Evolutionary conservation across 53 echinoderm and acorn worm genomes (phyloP).

Genomic region (Holothuria leucospilota): DNA sequence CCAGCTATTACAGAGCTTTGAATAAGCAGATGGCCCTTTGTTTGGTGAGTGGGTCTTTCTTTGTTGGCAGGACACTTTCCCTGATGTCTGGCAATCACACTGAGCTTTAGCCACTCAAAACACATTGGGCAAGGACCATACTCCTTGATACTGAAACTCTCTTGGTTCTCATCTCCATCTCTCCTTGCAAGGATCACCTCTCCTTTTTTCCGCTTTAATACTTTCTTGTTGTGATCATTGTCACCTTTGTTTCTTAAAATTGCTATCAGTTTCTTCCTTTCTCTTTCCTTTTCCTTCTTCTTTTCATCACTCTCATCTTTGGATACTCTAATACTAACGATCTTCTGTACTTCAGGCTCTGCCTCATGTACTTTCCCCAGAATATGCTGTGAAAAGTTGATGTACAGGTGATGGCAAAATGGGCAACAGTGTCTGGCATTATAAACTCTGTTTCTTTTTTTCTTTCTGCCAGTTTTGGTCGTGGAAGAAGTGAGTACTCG

Average conservation of each 20-base stretch:
- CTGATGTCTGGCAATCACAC: slow-evolving; percentile 53
- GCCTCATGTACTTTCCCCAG: slow-evolving; percentile 26
- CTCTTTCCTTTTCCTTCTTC: slow-evolving; percentile 20
- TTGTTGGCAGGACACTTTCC: slow-evolving; percentile 4
- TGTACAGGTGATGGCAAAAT: slow-evolving; percentile 43
- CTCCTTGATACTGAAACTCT: not conserved
- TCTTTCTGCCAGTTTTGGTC: slow-evolving; percentile 43
- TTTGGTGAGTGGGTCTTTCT: not conserved
- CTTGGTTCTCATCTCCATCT: not conserved
- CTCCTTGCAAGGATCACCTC: slow-evolving; percentile 43
- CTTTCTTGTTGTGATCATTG: slow-evolving; percentile 53
- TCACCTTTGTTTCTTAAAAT: slow-evolving; percentile 51
- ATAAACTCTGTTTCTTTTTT: slow-evolving; percentile 60
- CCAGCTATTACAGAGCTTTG: slow-evolving; percentile 59
- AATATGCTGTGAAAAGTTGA: slow-evolving; percentile 47
- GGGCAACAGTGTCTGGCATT: slow-evolving; percentile 60
- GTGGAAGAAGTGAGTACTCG: no score
- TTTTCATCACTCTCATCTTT: no score
- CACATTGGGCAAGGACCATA: slow-evolving; percentile 71
- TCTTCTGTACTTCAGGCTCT: slow-evolving; percentile 45
- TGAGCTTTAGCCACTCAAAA: slow-evolving; percentile 60
- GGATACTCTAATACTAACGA: no score
- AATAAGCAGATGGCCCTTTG: slow-evolving; percentile 47
- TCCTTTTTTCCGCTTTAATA: slow-evolving; percentile 56
- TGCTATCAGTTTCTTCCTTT: slow-evolving; percentile 37